Conservation (phyloP, 2,888 invertebrate species). For the Eupeodes luniger region DNA sequence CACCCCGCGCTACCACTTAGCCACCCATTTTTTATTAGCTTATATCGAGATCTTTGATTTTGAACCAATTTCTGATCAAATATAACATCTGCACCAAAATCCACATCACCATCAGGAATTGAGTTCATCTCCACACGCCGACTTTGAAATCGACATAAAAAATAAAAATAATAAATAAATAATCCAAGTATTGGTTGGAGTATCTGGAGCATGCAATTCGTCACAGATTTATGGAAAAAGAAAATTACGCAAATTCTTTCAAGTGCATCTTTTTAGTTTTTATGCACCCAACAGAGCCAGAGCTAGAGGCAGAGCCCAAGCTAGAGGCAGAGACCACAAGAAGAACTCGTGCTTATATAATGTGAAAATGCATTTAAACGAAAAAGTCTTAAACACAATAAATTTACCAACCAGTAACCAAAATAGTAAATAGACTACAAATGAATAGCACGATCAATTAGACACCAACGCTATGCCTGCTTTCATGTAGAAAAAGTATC, state of each 20-base stretch:
- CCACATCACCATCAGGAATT: constrained; percentile 62
- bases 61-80: constrained; percentile 48
- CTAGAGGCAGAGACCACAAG: neutral
- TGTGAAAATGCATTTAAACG: constrained; percentile 57
- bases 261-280: constrained; percentile 46
- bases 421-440: constrained; percentile 73
- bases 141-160: constrained; percentile 60
- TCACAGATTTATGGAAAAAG: constrained; percentile 57
- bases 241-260: constrained; percentile 70
- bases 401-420: constrained; percentile 65
- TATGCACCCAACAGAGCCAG: neutral
- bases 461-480: constrained; percentile 32
- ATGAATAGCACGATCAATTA: constrained; percentile 72
- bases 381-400: constrained; percentile 39
- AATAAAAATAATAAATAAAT: constrained; percentile 17
- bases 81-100: constrained; percentile 56
- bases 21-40: neutral
- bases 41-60: constrained; percentile 39
- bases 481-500: neutral
- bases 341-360: constrained; percentile 60
- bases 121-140: constrained; percentile 25
- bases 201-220: constrained; percentile 72
- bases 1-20: too few species aligned
- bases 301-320: too few species aligned
- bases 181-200: constrained; percentile 11